phyloP scores from a whole-genome alignment of 1,140 invertebrate species.

The Vanessa atalanta region DNA sequence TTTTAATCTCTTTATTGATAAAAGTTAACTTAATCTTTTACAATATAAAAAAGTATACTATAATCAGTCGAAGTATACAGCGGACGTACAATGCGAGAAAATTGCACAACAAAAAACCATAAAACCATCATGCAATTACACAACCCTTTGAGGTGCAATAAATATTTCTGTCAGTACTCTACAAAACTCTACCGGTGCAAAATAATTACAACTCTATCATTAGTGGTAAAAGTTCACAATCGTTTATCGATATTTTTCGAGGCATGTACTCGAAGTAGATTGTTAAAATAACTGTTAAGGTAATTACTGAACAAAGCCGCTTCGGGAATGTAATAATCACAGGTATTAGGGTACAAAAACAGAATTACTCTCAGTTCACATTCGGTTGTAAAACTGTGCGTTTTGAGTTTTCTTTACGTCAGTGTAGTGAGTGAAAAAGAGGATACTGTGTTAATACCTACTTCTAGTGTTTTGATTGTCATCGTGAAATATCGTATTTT shows the following conservation, averaged over 20 bases:
- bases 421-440: neutral
- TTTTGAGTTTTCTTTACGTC: slow-evolving; percentile 22
- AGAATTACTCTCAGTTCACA: slow-evolving; percentile 51
- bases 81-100: slow-evolving; percentile 67
- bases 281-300: slow-evolving; percentile 67
- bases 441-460: neutral
- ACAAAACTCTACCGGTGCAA: slow-evolving; percentile 29
- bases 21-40: neutral
- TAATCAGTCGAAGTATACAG: slow-evolving; percentile 46
- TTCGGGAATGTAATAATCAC: slow-evolving; percentile 66
- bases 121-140: slow-evolving; percentile 73
- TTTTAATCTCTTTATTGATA: no score
- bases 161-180: slow-evolving; percentile 66
- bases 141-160: slow-evolving; percentile 78
- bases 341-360: slow-evolving; percentile 60
- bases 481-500: no score
- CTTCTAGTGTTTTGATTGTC: neutral
- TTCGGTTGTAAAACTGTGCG: slow-evolving; percentile 56
- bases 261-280: slow-evolving; percentile 39
- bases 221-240: neutral
- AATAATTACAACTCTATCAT: slow-evolving; percentile 11
- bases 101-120: slow-evolving; percentile 75
- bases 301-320: slow-evolving; percentile 70
- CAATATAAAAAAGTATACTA: slow-evolving; percentile 8
- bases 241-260: slow-evolving; percentile 26